Evolutionary conservation across 2,888 invertebrate genomes (phyloP).

Genomic region (Ichneumoninae sp.): DNA sequence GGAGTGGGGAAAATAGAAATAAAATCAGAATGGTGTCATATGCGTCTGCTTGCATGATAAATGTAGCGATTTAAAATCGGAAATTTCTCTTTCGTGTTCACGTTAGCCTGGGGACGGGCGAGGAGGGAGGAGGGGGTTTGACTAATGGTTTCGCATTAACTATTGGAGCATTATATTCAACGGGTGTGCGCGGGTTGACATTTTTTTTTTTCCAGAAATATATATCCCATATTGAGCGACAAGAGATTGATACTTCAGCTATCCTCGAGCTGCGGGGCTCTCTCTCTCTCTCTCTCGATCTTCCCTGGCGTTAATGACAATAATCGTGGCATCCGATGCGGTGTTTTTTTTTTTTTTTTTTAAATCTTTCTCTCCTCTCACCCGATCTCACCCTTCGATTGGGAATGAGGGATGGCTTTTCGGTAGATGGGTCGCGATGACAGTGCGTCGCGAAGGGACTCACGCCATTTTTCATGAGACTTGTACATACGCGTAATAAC

Average conservation of each 20-base stretch:
- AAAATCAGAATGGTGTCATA: slow-evolving; percentile 84
- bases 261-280: slow-evolving; percentile 72
- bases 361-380: slow-evolving; percentile 30
- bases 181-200: slow-evolving; percentile 79
- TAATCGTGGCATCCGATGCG: slow-evolving; percentile 71
- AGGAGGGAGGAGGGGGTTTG: slow-evolving; percentile 79
- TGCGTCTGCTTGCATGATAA: slow-evolving; percentile 84
- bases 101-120: slow-evolving; percentile 69
- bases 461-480: slow-evolving; percentile 57
- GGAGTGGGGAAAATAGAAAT: slow-evolving; percentile 77
- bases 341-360: slow-evolving; percentile 45
- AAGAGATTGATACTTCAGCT: slow-evolving; percentile 82
- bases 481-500: not conserved
- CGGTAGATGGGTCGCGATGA: slow-evolving; percentile 42
- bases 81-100: slow-evolving; percentile 84
- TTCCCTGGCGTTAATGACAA: slow-evolving; percentile 75
- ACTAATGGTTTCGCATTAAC: slow-evolving; percentile 84
- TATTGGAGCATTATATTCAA: slow-evolving; percentile 82
- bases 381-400: slow-evolving; percentile 49
- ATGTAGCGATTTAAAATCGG: slow-evolving; percentile 84
- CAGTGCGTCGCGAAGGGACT: slow-evolving; percentile 34
- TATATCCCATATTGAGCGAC: slow-evolving; percentile 76
- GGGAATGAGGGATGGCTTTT: slow-evolving; percentile 58
- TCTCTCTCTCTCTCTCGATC: slow-evolving; percentile 58
- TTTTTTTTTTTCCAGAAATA: slow-evolving; percentile 80